phyloP scores from a whole-genome alignment of 2,888 invertebrate species.

The Dusona sp. region DNA sequence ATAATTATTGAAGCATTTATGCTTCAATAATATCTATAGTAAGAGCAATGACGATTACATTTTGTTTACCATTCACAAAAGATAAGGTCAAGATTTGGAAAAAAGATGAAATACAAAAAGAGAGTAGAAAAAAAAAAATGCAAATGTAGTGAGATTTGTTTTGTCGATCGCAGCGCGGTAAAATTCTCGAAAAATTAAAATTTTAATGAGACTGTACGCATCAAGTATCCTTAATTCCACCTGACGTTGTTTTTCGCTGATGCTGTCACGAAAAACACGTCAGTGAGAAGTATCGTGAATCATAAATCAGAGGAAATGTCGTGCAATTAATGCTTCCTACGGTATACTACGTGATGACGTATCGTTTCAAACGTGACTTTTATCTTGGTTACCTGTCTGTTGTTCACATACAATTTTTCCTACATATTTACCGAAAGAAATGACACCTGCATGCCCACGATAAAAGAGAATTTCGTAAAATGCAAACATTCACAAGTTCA shows the following conservation, averaged over 20 bases:
- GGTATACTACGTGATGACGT: conserved; percentile 42
- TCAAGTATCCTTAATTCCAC: conserved; percentile 36
- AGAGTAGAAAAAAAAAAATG: background rate
- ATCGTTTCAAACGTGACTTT: conserved; percentile 33
- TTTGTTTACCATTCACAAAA: background rate
- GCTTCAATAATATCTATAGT: background rate
- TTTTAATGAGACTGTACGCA: conserved; percentile 13
- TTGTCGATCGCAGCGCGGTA: background rate
- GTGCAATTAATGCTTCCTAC: conserved; percentile 49
- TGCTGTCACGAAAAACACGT: conserved; percentile 34
- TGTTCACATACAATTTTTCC: conserved; percentile 6
- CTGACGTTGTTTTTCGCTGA: conserved; percentile 49
- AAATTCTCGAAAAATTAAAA: background rate
- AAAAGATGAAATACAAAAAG: background rate
- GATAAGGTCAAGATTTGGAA: background rate
- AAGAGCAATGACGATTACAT: background rate
- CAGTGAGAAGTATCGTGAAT: conserved; percentile 25
- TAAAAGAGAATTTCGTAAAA: conserved; percentile 36
- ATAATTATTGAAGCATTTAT: too few relatives aligned
- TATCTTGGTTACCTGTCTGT: conserved; percentile 54
- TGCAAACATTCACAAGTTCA: conserved; percentile 19
- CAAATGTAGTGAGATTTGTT: background rate
- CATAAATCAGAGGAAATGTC: conserved; percentile 61
- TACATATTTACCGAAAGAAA: conserved; percentile 4
- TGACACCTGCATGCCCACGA: conserved; percentile 26